phyloP scores from a whole-genome alignment of 2,888 invertebrate genomes.

The Lepeophtheirus nordmannii region DNA sequence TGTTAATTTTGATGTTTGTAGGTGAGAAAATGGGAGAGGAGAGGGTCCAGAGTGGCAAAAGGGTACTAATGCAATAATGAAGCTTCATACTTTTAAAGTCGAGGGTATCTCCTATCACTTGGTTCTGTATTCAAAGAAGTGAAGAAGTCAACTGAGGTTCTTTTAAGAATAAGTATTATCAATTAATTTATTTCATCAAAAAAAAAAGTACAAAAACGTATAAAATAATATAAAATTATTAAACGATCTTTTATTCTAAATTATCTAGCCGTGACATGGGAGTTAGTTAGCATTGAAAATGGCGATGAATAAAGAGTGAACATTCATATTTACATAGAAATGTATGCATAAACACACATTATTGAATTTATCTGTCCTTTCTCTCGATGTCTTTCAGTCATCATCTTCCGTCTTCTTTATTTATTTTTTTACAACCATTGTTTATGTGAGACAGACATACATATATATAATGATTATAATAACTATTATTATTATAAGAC shows the following conservation, averaged over 20 bases:
- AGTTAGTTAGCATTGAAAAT: background rate
- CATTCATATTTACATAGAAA: no score
- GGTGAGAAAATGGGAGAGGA: background rate
- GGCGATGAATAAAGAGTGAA: no score
- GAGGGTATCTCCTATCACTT: background rate
- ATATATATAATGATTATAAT: no score
- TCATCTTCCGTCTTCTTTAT: no score
- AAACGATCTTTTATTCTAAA: background rate
- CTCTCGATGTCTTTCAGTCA: no score
- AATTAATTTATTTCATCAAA: background rate
- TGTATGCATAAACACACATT: no score
- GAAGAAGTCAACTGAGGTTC: no score
- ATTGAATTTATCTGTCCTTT: no score
- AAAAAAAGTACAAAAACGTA: background rate
- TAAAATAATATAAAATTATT: background rate
- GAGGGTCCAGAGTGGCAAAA: background rate
- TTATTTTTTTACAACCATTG: no score
- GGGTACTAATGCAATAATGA: background rate
- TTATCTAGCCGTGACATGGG: conserved; percentile 3
- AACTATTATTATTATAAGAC: no score
- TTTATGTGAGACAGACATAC: no score
- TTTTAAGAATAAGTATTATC: background rate
- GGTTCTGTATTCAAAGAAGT: no score
- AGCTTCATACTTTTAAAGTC: background rate
- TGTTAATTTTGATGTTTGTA: background rate